phyloP scores from a whole-genome alignment of 2,797 vertebrate species.

The Tympanoctomys barrerae region DNA sequence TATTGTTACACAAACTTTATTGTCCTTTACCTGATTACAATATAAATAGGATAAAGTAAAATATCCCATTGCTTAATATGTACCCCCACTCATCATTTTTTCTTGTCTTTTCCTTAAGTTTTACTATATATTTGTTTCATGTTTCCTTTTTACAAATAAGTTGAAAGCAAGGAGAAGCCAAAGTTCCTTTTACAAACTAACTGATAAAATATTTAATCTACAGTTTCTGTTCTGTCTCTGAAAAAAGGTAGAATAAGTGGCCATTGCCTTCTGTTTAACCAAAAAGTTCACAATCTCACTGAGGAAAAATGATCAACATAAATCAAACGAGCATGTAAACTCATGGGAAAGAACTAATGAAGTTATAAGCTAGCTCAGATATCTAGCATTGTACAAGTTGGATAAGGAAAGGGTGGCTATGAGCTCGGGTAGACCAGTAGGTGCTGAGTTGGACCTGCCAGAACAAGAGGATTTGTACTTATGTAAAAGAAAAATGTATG shows the following conservation, averaged over 20 bases:
- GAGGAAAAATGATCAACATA: background rate
- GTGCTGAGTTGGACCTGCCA: background rate
- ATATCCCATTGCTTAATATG: background rate
- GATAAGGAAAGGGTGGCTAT: background rate
- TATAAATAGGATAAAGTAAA: slow-evolving; percentile 29
- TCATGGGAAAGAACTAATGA: background rate
- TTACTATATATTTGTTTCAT: slow-evolving; percentile 34
- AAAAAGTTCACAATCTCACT: background rate
- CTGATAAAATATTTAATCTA: background rate
- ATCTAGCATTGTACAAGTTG: background rate
- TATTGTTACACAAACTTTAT: background rate
- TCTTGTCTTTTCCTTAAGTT: slow-evolving; percentile 10
- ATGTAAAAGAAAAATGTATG: background rate
- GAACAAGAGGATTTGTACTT: slow-evolving; percentile 10
- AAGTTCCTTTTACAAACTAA: background rate
- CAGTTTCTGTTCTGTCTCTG: background rate
- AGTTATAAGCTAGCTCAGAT: background rate
- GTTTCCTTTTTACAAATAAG: background rate
- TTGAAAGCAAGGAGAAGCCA: background rate
- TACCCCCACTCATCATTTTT: background rate
- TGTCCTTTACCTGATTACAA: slow-evolving; percentile 44
- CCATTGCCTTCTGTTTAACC: background rate
- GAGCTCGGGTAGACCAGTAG: background rate
- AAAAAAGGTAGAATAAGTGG: background rate
- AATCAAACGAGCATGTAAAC: background rate